Evolutionary conservation across 2,797 vertebrate species (phyloP).

Genomic region (Semaprochilodus insignis): DNA sequence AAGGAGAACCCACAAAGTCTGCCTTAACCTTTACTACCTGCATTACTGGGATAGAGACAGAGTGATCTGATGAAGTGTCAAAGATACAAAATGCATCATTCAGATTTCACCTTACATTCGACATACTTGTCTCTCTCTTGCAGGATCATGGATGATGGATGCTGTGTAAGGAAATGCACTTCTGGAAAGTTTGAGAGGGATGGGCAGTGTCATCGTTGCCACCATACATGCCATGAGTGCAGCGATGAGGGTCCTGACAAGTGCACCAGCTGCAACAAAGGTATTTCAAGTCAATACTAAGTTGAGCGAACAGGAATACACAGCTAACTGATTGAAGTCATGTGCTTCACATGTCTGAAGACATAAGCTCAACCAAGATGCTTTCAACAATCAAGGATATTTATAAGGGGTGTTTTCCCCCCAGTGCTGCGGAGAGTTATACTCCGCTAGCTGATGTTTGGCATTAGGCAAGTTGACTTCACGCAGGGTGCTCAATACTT

Average conservation of each 20-base stretch:
- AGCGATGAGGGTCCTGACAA: conserved; percentile 82
- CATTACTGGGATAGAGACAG: not conserved
- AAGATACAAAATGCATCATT: not conserved
- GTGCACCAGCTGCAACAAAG: conserved; percentile 87
- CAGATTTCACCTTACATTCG: not conserved
- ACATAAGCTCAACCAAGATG: too few relatives aligned
- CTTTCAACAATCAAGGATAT: too few relatives aligned
- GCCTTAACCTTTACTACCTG: not conserved
- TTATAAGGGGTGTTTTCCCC: too few relatives aligned
- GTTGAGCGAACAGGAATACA: not conserved
- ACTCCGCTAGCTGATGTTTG: too few relatives aligned
- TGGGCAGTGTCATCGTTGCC: conserved; percentile 84
- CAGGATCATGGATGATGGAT: conserved; percentile 86
- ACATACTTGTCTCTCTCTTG: not conserved
- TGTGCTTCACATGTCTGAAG: too few relatives aligned
- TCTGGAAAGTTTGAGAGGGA: conserved; percentile 78
- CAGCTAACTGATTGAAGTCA: not conserved
- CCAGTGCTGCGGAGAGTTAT: too few relatives aligned
- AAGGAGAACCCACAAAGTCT: not conserved
- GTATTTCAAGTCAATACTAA: conserved; percentile 66
- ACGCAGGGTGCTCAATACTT: too few relatives aligned
- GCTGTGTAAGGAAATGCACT: conserved; percentile 80
- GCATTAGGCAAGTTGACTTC: too few relatives aligned
- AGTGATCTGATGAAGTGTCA: too few relatives aligned
- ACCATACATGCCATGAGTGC: conserved; percentile 88